Base-by-base conservation (phyloP, 2,797 vertebrate genomes). In the Mastacembelus armatus region DNA sequence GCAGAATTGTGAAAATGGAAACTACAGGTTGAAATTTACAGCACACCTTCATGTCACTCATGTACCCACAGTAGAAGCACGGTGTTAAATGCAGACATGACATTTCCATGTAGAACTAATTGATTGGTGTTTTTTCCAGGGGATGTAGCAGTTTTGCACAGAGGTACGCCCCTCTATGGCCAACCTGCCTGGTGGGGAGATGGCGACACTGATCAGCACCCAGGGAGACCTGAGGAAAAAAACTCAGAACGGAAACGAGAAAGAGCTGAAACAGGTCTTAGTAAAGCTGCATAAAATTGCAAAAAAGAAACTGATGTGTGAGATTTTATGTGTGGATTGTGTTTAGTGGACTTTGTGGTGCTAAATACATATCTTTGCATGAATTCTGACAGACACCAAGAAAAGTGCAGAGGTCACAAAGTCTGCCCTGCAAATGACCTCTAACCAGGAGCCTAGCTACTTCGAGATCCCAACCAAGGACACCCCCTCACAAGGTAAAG, bases 161-260 rank as follows among this genome's bases (percentile, higher is more conserved):
- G 95, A 72, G 96, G 96, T 10, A 99, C 97, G 0, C 97, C 97
- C 0, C 91, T 99, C 14, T 99, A 99, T 40, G 97, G 97, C 2
- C 96, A 98, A 78, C 97, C 97, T 26, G 95, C 97, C 6, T 99
- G 97, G 97, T 99, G 97, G 97, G 97, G 97, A 54, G 97, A 99
- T 15, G 95, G 92, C 72, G 96, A 96, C 2, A 79, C 92, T 27
- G 93, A 93, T 60, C 89, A 95, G 68, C 92, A 91, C 66, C 87
- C 89, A 50, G 90, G 86, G 73, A 95, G 93, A 63, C 87, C 92
- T 8, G 95, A 95, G 30, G 89, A 93, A 47, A 96, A 94, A 66
- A 61, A 71, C 33, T 92, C 92, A 48, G 94, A 92, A 43, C 93
- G 90, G 79, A 91, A 79, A 26, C 89, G 89, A 21, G 95, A 95